Conservation (phyloP, 2,888 invertebrate species). For the Tenthredo mesomela region DNA sequence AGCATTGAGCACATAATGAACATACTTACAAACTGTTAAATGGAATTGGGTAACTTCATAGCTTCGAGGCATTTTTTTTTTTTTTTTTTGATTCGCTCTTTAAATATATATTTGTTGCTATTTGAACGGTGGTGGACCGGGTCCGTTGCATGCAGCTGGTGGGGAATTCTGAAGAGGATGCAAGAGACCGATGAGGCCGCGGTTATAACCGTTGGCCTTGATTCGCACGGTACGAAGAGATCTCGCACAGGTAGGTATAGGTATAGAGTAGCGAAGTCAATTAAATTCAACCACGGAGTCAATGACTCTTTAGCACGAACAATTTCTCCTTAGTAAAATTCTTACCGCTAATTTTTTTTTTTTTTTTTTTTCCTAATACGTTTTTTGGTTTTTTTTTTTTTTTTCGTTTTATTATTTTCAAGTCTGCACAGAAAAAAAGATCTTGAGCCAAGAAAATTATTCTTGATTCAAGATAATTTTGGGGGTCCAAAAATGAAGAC, state of each 20-base stretch:
- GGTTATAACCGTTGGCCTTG: conserved; percentile 46
- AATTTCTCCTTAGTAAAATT: conserved; percentile 60
- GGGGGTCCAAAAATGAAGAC: no score
- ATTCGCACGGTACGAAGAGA: conserved; percentile 48
- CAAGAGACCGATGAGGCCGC: background rate
- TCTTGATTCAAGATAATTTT: no score
- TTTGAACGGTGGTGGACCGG: background rate
- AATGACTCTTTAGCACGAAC: conserved; percentile 67
- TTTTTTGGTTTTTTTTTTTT: no score
- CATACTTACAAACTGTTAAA: background rate
- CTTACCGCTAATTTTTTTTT: background rate
- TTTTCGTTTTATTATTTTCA: no score
- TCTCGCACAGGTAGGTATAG: conserved; percentile 21
- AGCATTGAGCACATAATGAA: no score
- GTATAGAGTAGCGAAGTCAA: conserved; percentile 61
- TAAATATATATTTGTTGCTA: background rate
- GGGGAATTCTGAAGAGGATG: conserved; percentile 10
- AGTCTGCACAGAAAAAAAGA: no score
- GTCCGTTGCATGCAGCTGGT: background rate
- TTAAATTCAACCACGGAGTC: conserved; percentile 72
- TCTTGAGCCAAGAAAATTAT: no score
- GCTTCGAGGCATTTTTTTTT: background rate
- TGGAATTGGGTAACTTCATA: background rate
- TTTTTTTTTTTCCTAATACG: background rate
- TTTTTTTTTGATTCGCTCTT: background rate